Evolutionary conservation across 2,888 invertebrate species (phyloP).

Genomic region (Sminthurides aquaticus): DNA sequence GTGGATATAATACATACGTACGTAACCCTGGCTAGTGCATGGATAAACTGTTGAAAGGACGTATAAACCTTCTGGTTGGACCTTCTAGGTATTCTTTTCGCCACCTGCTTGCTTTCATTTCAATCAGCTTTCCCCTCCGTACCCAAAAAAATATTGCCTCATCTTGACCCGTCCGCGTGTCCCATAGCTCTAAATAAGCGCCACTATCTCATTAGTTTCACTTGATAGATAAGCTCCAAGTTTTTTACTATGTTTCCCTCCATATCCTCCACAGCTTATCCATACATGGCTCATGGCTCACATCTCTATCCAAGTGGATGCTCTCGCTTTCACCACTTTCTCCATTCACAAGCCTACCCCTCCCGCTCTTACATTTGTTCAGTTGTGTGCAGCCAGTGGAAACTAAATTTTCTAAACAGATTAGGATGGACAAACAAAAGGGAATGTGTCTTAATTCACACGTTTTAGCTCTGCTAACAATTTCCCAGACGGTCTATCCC

Average conservation of each 20-base stretch:
- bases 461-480: not conserved
- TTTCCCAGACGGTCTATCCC: not conserved
- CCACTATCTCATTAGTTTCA: not conserved
- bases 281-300: not conserved
- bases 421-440: not conserved
- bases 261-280: not conserved
- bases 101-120: not conserved
- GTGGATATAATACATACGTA: not conserved
- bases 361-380: not conserved
- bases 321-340: not conserved
- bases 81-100: not conserved
- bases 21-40: no score
- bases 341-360: not conserved
- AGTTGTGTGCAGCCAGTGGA: not conserved
- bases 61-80: no score
- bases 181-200: not conserved
- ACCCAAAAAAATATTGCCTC: not conserved
- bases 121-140: not conserved
- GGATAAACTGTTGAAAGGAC: no score
- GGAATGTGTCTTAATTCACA: not conserved
- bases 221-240: not conserved
- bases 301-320: no score
- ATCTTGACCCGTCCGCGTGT: not conserved
- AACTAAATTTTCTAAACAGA: not conserved
- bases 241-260: not conserved